Evolutionary conservation across 1,140 invertebrate genomes (phyloP).

Genomic region (Diorhabda sublineata): DNA sequence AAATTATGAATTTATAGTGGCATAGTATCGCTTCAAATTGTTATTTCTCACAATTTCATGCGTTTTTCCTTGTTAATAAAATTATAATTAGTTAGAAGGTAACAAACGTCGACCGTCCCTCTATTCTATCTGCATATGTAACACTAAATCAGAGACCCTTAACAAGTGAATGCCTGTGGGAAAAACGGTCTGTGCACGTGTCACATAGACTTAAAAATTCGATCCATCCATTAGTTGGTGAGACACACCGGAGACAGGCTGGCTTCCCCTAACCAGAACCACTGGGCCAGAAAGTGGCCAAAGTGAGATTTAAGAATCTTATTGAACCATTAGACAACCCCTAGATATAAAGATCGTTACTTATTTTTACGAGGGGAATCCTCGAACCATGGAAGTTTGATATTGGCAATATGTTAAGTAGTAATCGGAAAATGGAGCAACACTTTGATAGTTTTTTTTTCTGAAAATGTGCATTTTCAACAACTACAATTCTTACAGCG

Average conservation of each 20-base stretch:
- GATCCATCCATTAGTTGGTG: slow-evolving; percentile 28
- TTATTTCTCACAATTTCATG: no score
- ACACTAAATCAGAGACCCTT: slow-evolving; percentile 3
- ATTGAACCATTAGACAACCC: slow-evolving; percentile 35
- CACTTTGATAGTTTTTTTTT: no score
- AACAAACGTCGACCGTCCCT: not conserved
- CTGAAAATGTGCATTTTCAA: no score
- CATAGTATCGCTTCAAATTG: no score
- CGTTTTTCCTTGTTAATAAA: no score
- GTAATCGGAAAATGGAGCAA: not conserved
- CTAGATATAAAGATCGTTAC: slow-evolving; percentile 5
- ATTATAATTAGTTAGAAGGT: no score
- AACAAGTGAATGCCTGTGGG: slow-evolving; percentile 8
- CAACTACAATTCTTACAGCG: no score
- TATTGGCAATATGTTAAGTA: not conserved
- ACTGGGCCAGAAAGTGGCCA: slow-evolving; percentile 35
- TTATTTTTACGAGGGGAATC: slow-evolving; percentile 11
- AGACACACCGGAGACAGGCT: slow-evolving; percentile 21
- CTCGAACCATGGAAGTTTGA: not conserved
- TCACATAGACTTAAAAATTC: slow-evolving; percentile 24
- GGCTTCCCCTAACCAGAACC: slow-evolving; percentile 22
- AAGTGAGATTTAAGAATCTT: slow-evolving; percentile 41
- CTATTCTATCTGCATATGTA: not conserved
- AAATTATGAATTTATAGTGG: no score
- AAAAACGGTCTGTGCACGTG: slow-evolving; percentile 23